These are phyloP conservation scores for Perognathus longimembris DNA, from an alignment of 2,113 vertebrate species.

Conservation along the genomic window DNA sequence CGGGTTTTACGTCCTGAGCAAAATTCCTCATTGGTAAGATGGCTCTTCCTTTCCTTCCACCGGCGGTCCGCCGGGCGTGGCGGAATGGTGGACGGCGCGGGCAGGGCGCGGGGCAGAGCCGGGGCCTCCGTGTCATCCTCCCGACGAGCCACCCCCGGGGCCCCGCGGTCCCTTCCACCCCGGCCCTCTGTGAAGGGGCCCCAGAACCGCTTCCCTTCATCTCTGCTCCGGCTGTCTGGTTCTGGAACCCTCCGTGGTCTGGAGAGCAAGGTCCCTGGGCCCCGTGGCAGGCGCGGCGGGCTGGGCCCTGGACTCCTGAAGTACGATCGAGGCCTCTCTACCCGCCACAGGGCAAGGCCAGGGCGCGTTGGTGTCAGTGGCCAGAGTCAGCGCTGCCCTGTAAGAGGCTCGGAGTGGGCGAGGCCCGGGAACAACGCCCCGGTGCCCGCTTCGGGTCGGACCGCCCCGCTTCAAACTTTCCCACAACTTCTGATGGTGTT, in stretches of 20 bases:
- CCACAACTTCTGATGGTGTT: background rate
- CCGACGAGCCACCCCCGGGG: rapidly evolving
- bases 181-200: background rate
- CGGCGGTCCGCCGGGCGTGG: conserved; percentile 29
- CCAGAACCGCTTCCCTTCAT: rapidly evolving
- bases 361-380: background rate
- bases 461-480: too few species aligned
- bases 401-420: too few species aligned
- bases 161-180: background rate
- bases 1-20: conserved; percentile 96
- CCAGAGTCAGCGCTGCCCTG: background rate
- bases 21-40: conserved; percentile 90
- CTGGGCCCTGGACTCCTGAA: background rate
- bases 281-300: rapidly evolving
- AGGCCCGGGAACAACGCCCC: background rate
- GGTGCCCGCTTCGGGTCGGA: background rate
- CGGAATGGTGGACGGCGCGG: too few species aligned
- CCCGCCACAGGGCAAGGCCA: background rate
- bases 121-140: too few species aligned
- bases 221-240: background rate
- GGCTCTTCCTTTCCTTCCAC: conserved; percentile 68
- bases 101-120: background rate
- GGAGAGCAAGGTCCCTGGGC: background rate
- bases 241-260: background rate
- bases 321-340: too few species aligned